Percentiles rank a stretch among this genome's conserved stretches.
Evolutionary conservation across 2,888 invertebrate species (phyloP).

Genomic region (Amphiduros pacificus): DNA sequence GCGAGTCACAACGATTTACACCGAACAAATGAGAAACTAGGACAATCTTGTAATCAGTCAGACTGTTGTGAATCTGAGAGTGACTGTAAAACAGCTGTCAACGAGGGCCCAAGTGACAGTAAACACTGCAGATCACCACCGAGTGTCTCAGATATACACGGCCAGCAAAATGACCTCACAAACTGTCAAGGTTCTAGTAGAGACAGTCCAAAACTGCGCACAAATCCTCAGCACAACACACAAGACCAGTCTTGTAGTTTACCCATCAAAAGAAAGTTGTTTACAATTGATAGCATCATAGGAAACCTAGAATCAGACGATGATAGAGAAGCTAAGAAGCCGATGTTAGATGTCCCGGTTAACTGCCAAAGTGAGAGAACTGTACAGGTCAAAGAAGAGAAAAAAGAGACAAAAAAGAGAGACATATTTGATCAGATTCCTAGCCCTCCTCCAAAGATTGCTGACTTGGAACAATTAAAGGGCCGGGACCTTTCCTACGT

Average conservation of each 20-base stretch:
- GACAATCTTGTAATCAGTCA: too few species aligned
- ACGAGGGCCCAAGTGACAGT: too few species aligned
- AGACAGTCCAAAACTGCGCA: too few species aligned
- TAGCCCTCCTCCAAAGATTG: conserved; percentile 52
- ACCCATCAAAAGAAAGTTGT: conserved; percentile 29
- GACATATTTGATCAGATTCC: conserved; percentile 54
- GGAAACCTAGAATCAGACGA: not conserved
- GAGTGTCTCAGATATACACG: not conserved
- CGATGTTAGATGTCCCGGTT: not conserved
- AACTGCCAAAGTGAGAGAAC: not conserved
- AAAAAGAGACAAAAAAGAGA: conserved; percentile 35
- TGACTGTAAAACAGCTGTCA: too few species aligned
- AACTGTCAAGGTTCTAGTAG: not conserved
- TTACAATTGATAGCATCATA: conserved; percentile 52
- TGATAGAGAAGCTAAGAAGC: not conserved
- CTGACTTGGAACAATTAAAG: conserved; percentile 36
- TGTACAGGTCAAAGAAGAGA: too few species aligned
- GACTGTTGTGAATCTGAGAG: too few species aligned
- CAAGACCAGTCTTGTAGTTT: not conserved
- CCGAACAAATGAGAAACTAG: too few species aligned
- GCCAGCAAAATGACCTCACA: not conserved
- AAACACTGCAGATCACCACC: not conserved
- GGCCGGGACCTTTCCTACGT: conserved; percentile 9
- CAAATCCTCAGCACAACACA: not conserved
- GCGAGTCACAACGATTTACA: too few species aligned